Conservation (phyloP, 2,113 vertebrate species). For the Zootoca vivipara region DNA sequence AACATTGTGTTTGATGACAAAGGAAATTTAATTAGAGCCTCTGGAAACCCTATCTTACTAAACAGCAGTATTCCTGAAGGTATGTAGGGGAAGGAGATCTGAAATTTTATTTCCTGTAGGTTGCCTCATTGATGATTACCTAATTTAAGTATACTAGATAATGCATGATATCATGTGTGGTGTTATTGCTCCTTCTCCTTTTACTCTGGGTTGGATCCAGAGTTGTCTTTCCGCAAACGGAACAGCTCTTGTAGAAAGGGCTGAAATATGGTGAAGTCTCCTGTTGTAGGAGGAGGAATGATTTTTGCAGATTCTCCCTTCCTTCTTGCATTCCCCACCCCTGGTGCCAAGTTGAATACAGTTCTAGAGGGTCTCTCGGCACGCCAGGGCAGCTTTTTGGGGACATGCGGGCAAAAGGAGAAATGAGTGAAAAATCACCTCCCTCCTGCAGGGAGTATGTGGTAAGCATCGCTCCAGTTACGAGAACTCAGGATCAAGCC, state of each 20-base stretch:
- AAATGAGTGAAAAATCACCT: not conserved
- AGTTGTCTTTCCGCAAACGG: not conserved
- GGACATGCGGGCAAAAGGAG: not conserved
- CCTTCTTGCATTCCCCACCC: not conserved
- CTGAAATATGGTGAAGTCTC: not conserved
- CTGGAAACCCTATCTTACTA: slow-evolving; percentile 92
- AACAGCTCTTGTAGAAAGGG: not conserved
- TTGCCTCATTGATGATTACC: not conserved
- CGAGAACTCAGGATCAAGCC: too few relatives aligned
- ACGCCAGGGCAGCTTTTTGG: not conserved
- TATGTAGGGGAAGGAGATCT: slow-evolving; percentile 70
- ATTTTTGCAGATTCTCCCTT: not conserved
- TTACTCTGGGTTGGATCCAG: not conserved
- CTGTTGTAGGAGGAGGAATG: not conserved
- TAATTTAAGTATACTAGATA: not conserved
- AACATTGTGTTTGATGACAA: slow-evolving; percentile 84
- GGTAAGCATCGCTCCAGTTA: too few relatives aligned
- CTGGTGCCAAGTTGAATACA: not conserved
- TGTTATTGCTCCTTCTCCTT: not conserved
- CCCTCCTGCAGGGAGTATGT: too few relatives aligned
- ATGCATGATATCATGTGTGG: fast-evolving
- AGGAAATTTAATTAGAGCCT: slow-evolving; percentile 81
- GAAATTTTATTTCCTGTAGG: not conserved
- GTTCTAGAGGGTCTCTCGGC: not conserved
- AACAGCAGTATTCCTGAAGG: slow-evolving; percentile 83